Evolutionary conservation across 2,888 invertebrate genomes (phyloP), one percentile per base, ranked within the genome.

Genomic region (Anaspis maculata): DNA sequence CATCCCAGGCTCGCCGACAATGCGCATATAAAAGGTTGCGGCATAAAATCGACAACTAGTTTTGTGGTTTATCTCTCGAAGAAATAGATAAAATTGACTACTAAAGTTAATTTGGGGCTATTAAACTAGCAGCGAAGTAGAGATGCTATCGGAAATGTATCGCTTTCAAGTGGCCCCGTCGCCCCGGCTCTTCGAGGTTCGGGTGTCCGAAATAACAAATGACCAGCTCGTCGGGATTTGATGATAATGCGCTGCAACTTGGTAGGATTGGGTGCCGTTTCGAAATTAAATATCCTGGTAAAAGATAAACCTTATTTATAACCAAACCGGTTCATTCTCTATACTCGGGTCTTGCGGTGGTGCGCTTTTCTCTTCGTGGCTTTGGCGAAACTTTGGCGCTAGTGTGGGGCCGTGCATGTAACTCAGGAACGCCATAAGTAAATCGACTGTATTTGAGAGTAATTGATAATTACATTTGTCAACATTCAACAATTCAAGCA

Each of bases 251-350:
- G 52, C 52, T 49, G 52, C 49, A 50, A 53, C 46, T 52, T 47
- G 42, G 49, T 45, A 45, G 56, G 52, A 54, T 56, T 56, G 57
- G 57, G 54, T 56, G 57, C 54, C 53, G 56, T 56, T 56, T 54
- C 47, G 53, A 59, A 61, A 61, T 60, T 61, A 60, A 60, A 59
- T 59, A 56, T 51, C 50, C 47, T 46, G 44, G 51, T 53, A 50
- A 42, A 51, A 54, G 57, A 56, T 56, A 54, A 56, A 46, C 47
- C 36, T 29, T 39, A 35, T 39, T 40, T 36, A 40, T 36, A 36
- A 33, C 33, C 30, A 36, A 40, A 40, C 40, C 40, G 40, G 40
- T 40, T 32, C 31, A 24, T 25, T 16, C 31, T 15, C 21, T n/a
- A n/a, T n/a, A n/a, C n/a, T n/a, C n/a, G n/a, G n/a, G n/a, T n/a